Conservation (phyloP, 2,113 vertebrate genomes). For the Charadrius vociferus region DNA sequence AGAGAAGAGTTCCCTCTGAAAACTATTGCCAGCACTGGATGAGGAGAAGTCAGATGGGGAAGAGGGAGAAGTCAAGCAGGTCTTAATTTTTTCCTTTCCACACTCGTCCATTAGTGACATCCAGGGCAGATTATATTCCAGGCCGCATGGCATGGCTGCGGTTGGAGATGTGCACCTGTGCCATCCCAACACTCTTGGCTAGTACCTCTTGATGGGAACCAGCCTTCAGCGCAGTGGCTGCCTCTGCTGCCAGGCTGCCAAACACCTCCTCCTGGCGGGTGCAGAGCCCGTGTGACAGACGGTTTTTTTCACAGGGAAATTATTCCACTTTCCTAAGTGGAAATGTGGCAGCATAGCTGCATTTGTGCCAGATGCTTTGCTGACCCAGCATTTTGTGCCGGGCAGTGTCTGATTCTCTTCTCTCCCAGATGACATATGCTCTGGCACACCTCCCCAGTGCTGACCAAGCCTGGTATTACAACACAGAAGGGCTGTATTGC, state of each 20-base stretch:
- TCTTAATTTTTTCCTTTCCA: not conserved
- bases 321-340: not conserved
- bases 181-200: not conserved
- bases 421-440: not conserved
- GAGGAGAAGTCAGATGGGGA: not conserved
- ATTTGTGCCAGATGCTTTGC: not conserved
- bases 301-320: not conserved
- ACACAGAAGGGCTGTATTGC: too few relatives aligned
- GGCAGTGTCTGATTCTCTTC: not conserved
- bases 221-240: accelerated
- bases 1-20: not conserved
- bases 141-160: not conserved
- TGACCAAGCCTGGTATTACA: not conserved
- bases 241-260: not conserved
- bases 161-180: not conserved
- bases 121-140: not conserved
- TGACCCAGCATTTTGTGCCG: not conserved
- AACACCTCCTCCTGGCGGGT: not conserved
- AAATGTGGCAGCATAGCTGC: not conserved
- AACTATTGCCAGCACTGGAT: not conserved
- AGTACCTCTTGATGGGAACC: not conserved
- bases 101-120: not conserved
- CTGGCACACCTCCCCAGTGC: not conserved
- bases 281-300: not conserved
- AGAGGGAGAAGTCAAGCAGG: not conserved